Evolutionary conservation across 2,888 invertebrate species (phyloP), one percentile per base, ranked within the genome.

Genomic region (Diachrysia chrysitis): DNA sequence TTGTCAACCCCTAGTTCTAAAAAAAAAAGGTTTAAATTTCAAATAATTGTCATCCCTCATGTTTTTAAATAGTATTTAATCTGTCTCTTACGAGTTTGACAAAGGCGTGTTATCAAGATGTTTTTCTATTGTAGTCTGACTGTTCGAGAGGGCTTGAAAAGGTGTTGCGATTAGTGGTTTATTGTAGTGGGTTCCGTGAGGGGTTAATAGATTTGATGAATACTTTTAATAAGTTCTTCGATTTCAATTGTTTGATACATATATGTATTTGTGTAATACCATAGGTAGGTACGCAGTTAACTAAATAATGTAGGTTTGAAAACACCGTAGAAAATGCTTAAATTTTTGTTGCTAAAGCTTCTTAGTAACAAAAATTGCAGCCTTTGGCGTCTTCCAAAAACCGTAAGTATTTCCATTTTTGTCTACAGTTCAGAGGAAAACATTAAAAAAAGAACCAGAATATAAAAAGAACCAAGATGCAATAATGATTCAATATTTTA

Each of bases 61-160:
- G 58, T 46, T 51, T 58, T 23, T 58, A 21, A 46, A 10, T 37
- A 54, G 51, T 25, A 23, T 66, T 42, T 54, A 46, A 60, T 74
- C 61, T 1, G 5, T 6, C 21, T 32, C 53, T 48, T 65, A 58
- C 63, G 35, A 35, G 58, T 16, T 6, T n/a, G n/a, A 63, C 61
- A 48, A 73, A 58, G 57, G 57, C 74, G 58, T 37, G 60, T 78
- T 74, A 74, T 74, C 74, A 53, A 53, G 61, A 74, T 78, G 78
- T 61, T 56, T 9, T 12, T 32, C 21, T 37, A 60, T 78, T 76
- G 51, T 72, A 32, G 35, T 66, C 79, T 78, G 80, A 79, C 66
- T 79, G 73, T 37, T 66, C 32, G 65, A 66, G 65, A 66, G 67
- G 78, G 69, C 19, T 35, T 58, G 0, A n/a, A 53, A 48, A 59